Evolutionary conservation across 2,888 invertebrate genomes (phyloP), one percentile per base, ranked within the genome.

Genomic region (Pollenia angustigena): DNA sequence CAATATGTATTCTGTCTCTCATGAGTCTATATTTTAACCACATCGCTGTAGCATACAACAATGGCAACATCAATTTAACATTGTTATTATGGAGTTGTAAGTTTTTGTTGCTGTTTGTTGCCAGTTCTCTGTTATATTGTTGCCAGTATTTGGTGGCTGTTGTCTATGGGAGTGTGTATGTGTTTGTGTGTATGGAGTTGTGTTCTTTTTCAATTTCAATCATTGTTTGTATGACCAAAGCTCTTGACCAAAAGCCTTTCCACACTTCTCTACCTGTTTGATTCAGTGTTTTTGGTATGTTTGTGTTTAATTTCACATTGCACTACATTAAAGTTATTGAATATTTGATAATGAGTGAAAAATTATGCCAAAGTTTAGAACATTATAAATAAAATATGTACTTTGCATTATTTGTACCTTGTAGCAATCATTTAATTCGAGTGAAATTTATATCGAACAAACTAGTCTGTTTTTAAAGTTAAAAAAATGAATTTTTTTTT

Each of bases 41-140:
- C 68, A 81, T 42, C 11, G 44, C 40, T 58, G 32, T 72, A 58
- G 42, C 32, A 75, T 68, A 74, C 84, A 68, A 81, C 81, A 85
- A 85, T 72, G 58, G 52, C 81, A 81, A 78, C 72, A 81, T 58
- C 42, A 69, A 60, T 66, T 69, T 62, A 68, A 80, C 84, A 80
- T 62, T 75, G 78, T 79, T 79, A 72, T 83, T 66, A 60, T 66
- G 78, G 56, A 60, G 71, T 72, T 66, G 64, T 83, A 42, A 32
- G 66, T 71, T 80, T 71, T 46, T 71, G 16, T 64, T 80, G 52
- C 44, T 80, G 74, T 60, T 80, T 44, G 7, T 71, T 68, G 23
- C 16, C 76, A 66, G 60, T 50, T n/a, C 40, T 44, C 8, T 16
- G 46, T 78, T 75, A 66, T 48, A 76, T 64, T 76, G 80, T 81